Evolutionary conservation across 2,113 vertebrate genomes (phyloP).

Genomic region (Oriolus oriolus): DNA sequence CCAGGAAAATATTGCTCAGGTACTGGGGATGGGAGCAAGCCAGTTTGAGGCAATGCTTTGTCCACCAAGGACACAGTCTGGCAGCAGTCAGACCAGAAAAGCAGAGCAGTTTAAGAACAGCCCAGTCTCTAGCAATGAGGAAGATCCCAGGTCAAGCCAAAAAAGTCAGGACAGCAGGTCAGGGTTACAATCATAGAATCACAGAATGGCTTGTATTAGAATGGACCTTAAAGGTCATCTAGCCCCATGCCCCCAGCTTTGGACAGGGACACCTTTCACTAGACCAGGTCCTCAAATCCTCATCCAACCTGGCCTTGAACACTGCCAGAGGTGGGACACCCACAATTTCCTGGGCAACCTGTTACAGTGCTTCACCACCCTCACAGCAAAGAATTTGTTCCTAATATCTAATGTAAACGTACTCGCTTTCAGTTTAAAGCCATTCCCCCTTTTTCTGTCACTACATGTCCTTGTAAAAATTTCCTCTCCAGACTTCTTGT

Average conservation of each 20-base stretch:
- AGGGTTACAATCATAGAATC: neutral
- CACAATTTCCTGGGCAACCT: neutral
- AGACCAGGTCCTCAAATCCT: neutral
- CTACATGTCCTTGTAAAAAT: neutral
- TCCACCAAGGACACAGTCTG: neutral
- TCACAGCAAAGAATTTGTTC: neutral
- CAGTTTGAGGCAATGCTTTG: accelerated
- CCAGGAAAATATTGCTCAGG: neutral
- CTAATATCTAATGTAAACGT: neutral
- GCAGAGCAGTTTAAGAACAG: neutral
- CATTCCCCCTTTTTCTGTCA: neutral
- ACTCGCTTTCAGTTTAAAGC: neutral
- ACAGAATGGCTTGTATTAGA: neutral
- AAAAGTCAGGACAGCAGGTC: neutral
- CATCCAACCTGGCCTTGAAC: neutral
- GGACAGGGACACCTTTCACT: neutral
- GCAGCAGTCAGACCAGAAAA: neutral
- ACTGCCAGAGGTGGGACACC: neutral
- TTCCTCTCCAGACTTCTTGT: neutral
- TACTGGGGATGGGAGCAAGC: neutral
- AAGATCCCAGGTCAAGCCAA: neutral
- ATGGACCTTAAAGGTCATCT: neutral
- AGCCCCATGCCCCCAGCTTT: neutral
- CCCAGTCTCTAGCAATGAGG: neutral
- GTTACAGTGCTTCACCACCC: neutral